A percentile compares a stretch with the other conserved stretches of the same genome.
Conservation (phyloP, 2,113 vertebrate species). For the Bos indicus region DNA sequence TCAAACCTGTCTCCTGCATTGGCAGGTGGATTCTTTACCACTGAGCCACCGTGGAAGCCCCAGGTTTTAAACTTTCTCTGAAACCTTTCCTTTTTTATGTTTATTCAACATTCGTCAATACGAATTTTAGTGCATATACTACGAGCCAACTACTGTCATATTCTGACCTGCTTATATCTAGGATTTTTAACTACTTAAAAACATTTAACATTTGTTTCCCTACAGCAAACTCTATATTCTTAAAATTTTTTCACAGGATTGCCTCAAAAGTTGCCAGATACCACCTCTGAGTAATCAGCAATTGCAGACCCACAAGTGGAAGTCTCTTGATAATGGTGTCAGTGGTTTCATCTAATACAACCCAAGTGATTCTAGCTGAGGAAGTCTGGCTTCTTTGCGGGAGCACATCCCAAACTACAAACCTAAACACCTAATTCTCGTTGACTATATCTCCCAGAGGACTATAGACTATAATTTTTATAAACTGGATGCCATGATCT, state of each 20-base stretch:
- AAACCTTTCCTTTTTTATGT: neutral
- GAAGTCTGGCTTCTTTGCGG: neutral
- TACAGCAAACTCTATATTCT: neutral
- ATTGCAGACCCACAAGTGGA: neutral
- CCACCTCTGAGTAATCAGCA: neutral
- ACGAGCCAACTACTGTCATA: neutral
- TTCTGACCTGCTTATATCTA: neutral
- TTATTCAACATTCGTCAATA: neutral
- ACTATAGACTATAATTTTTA: neutral
- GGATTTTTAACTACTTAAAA: conserved; percentile 17
- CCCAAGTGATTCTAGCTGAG: neutral
- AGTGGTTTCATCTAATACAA: neutral
- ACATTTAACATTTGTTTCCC: neutral
- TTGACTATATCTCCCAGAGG: neutral
- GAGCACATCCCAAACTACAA: neutral
- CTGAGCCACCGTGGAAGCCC: neutral
- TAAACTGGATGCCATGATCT: neutral
- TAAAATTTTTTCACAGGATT: neutral
- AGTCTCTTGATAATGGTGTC: neutral
- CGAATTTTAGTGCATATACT: neutral
- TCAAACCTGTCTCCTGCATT: neutral
- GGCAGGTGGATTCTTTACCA: neutral
- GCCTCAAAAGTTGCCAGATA: neutral
- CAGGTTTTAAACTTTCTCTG: neutral
- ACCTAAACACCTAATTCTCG: neutral